phyloP scores from a whole-genome alignment of 2,888 invertebrate species.

The Liodrosophila aerea region DNA sequence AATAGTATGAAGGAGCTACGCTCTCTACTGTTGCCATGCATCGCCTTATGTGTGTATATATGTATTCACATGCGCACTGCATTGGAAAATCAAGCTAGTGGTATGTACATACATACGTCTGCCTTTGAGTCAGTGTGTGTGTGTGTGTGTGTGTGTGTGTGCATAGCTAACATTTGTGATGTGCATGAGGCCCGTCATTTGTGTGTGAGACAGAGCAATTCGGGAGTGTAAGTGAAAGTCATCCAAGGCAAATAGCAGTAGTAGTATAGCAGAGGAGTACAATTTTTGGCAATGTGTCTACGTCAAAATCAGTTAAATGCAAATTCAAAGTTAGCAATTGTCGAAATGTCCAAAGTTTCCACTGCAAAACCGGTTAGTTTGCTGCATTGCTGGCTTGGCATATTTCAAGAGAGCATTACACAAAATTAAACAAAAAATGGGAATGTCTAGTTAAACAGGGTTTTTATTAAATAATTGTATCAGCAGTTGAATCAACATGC shows the following conservation, averaged over 20 bases:
- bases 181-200: constrained; percentile 35
- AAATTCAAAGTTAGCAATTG: constrained; percentile 59
- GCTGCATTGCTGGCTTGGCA: too few species aligned
- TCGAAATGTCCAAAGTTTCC: constrained; percentile 38
- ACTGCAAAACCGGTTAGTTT: constrained; percentile 10
- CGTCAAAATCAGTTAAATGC: constrained; percentile 65
- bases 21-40: constrained; percentile 1
- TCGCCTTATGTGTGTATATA: not conserved
- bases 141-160: constrained; percentile 2
- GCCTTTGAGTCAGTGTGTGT: constrained; percentile 4
- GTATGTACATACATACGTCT: constrained; percentile 3
- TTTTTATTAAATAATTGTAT: too few species aligned
- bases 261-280: constrained; percentile 29
- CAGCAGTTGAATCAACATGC: too few species aligned
- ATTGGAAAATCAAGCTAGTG: constrained; percentile 1
- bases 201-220: constrained; percentile 33
- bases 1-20: not conserved
- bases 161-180: constrained; percentile 41
- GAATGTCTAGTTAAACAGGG: too few species aligned
- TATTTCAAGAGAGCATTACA: too few species aligned
- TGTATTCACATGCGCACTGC: not conserved
- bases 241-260: constrained; percentile 39
- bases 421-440: too few species aligned
- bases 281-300: constrained; percentile 62
- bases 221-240: constrained; percentile 40